These are phyloP conservation scores for Caenorhabditis sp. DNA, from an alignment of 2,888 invertebrate genomes.

Conservation along the genomic window DNA sequence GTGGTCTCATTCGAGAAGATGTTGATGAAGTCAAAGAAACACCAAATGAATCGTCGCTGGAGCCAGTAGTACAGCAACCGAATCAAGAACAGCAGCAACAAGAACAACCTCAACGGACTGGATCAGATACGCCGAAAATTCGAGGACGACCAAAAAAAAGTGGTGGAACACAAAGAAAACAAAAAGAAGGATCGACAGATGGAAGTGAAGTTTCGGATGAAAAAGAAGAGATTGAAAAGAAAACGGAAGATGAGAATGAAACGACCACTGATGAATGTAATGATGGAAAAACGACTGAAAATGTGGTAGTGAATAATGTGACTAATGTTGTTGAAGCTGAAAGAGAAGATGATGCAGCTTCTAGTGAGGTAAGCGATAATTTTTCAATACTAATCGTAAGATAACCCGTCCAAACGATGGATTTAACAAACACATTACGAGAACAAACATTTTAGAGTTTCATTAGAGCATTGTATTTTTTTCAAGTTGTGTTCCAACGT, in stretches of 20 bases:
- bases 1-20: background rate
- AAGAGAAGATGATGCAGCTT: conserved; percentile 38
- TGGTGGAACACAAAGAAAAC: conserved; percentile 19
- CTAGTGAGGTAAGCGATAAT: conserved; percentile 37
- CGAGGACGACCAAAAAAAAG: conserved; percentile 3
- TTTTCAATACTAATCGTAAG: too few relatives aligned
- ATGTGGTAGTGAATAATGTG: conserved; percentile 3
- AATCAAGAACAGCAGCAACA: background rate
- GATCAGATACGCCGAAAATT: conserved; percentile 4
- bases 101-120: background rate
- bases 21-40: background rate
- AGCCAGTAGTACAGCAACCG: background rate
- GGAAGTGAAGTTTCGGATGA: conserved; percentile 18
- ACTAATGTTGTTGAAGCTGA: conserved; percentile 10
- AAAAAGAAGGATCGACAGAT: conserved; percentile 23
- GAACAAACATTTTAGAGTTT: too few relatives aligned
- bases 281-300: conserved; percentile 15
- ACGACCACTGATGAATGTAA: conserved; percentile 13
- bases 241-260: conserved; percentile 38
- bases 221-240: conserved; percentile 34
- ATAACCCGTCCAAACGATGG: too few relatives aligned
- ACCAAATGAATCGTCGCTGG: background rate
- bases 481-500: too few relatives aligned
- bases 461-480: too few relatives aligned
- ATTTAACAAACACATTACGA: too few relatives aligned